Percentiles rank a stretch among this genome's conserved stretches.
phyloP scores from a whole-genome alignment of 2,113 vertebrate genomes.

The Tachycineta bicolor region DNA sequence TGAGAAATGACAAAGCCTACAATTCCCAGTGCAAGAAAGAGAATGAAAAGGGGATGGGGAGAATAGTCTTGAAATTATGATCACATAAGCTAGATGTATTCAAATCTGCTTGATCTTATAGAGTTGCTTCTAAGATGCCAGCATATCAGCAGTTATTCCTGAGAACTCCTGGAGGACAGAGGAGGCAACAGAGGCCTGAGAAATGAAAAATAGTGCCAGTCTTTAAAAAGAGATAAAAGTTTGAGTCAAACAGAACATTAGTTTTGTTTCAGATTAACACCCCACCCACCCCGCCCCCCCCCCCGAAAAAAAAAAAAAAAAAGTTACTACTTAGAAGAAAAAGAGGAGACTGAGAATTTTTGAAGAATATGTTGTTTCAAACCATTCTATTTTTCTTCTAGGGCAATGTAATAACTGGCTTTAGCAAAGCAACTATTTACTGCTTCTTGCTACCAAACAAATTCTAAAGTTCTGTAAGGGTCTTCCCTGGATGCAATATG shows the following conservation, averaged over 20 bases:
- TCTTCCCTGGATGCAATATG: background rate
- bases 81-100: background rate
- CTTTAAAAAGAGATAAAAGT: background rate
- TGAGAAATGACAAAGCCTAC: background rate
- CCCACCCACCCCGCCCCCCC: too few relatives aligned
- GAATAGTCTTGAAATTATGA: background rate
- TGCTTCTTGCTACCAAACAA: background rate
- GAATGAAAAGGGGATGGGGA: background rate
- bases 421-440: background rate
- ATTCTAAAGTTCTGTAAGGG: background rate
- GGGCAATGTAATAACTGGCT: background rate
- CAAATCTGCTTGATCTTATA: background rate
- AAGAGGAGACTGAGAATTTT: background rate
- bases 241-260: background rate
- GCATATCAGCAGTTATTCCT: background rate
- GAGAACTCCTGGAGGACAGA: background rate
- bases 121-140: background rate
- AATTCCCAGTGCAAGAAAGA: background rate
- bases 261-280: background rate
- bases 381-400: background rate
- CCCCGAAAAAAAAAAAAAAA: background rate
- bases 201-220: background rate
- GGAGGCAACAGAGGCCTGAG: background rate
- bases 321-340: background rate
- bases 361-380: background rate